A percentile compares a stretch with the other conserved stretches of the same genome.
These are phyloP conservation scores for Tachystola acroxantha DNA, from an alignment of 2,888 invertebrate species.

Conservation along the genomic window DNA sequence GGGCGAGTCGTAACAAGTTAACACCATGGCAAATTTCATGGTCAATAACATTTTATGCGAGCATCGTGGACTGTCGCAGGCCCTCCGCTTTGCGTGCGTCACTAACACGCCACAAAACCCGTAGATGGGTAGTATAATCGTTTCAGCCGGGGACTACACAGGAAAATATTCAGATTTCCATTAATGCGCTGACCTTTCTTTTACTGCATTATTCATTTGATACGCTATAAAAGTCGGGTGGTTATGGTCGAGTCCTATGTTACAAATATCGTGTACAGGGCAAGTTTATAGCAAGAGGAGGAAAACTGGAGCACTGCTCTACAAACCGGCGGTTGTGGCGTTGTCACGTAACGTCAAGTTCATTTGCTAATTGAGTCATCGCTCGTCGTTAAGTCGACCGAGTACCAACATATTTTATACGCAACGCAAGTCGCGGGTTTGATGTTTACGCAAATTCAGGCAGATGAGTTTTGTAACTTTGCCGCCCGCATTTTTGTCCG, in stretches of 20 bases:
- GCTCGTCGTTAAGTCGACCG: conserved; percentile 8
- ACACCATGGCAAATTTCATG: conserved; percentile 29
- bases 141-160: conserved; percentile 1
- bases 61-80: conserved; percentile 20
- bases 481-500: conserved; percentile 4
- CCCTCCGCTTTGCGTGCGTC: conserved; percentile 16
- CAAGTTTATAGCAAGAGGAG: conserved; percentile 5
- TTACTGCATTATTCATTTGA: conserved; percentile 6
- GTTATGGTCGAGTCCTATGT: conserved; percentile 6
- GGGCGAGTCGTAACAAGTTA: conserved; percentile 21
- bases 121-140: conserved; percentile 3
- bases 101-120: conserved; percentile 13
- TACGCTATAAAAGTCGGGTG: conserved; percentile 6
- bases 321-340: conserved; percentile 14
- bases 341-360: conserved; percentile 34
- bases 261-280: conserved; percentile 1
- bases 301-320: conserved; percentile 15
- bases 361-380: conserved; percentile 36
- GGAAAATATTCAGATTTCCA: conserved; percentile 4
- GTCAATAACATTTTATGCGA: conserved; percentile 24
- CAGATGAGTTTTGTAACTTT: conserved; percentile 12
- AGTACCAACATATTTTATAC: conserved; percentile 8
- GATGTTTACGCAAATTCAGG: conserved; percentile 12
- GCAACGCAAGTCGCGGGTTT: conserved; percentile 5
- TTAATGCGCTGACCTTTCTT: conserved; percentile 8